Evolutionary conservation across 1,140 invertebrate genomes (phyloP).

Genomic region (Lasioglossum albipes): DNA sequence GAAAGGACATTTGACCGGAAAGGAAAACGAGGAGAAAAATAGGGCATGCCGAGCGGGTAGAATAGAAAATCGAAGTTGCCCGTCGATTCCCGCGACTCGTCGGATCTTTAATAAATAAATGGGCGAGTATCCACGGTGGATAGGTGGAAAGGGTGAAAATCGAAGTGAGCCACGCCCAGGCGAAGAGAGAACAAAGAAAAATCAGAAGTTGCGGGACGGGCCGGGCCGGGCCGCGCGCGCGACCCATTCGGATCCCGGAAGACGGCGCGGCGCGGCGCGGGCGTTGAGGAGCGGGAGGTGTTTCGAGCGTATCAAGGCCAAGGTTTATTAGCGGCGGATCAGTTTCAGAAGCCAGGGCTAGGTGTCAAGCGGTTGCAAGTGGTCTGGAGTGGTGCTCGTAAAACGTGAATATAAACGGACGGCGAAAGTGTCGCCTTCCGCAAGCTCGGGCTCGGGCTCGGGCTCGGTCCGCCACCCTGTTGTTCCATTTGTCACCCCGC

Average conservation of each 20-base stretch:
- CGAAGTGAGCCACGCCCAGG: conserved; percentile 48
- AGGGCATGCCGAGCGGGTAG: conserved; percentile 9
- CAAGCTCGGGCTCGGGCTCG: background rate
- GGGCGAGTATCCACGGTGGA: conserved; percentile 39
- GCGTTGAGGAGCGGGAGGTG: background rate
- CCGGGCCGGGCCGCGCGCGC: background rate
- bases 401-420: conserved; percentile 50
- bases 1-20: conserved; percentile 12
- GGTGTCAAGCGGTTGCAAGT: conserved; percentile 40
- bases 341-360: conserved; percentile 31
- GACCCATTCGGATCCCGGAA: conserved; percentile 21
- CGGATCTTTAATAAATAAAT: conserved; percentile 45
- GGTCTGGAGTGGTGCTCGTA: conserved; percentile 42
- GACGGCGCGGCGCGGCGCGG: background rate
- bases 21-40: background rate
- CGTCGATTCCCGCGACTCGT: conserved; percentile 37
- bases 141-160: conserved; percentile 46
- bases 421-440: conserved; percentile 40
- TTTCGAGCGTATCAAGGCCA: conserved; percentile 42
- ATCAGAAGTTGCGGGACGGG: conserved; percentile 21
- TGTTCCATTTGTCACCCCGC: background rate
- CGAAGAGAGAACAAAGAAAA: conserved; percentile 42
- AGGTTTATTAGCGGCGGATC: conserved; percentile 38
- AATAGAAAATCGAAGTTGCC: conserved; percentile 36
- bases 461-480: background rate